Conservation (phyloP, 2,888 invertebrate species). For the Polyploca ridens region DNA sequence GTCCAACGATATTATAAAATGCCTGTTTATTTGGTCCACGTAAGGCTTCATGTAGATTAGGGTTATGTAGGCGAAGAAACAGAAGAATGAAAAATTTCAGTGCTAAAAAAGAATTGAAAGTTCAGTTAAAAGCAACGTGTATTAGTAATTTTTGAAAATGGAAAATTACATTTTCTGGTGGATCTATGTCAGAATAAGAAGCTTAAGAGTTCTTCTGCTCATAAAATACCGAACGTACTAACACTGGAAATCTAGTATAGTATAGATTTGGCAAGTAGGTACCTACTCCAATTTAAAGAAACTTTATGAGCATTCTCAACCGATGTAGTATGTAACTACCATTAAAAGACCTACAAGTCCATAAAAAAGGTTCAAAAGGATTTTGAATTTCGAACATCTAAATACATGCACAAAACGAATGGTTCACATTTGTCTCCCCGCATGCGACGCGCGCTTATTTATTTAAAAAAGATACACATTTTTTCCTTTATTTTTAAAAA, state of each 20-base stretch:
- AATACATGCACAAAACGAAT: constrained; percentile 58
- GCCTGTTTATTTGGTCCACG: background rate
- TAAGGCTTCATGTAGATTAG: background rate
- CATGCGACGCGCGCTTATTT: constrained; percentile 52
- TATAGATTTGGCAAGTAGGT: too few relatives aligned
- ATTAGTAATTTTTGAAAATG: too few relatives aligned
- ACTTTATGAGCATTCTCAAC: background rate
- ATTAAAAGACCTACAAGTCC: constrained; percentile 4
- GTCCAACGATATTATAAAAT: background rate
- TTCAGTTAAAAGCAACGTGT: too few relatives aligned
- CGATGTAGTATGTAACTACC: background rate
- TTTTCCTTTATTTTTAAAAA: constrained; percentile 37
- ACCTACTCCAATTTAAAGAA: too few relatives aligned
- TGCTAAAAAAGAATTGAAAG: background rate
- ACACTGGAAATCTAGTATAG: too few relatives aligned
- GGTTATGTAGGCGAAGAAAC: background rate
- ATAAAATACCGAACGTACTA: too few relatives aligned
- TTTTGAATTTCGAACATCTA: constrained; percentile 52
- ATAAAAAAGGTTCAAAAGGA: constrained; percentile 25
- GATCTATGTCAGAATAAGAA: too few relatives aligned
- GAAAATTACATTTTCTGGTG: too few relatives aligned
- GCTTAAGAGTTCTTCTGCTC: too few relatives aligned
- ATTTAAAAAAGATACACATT: constrained; percentile 50
- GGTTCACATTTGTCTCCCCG: constrained; percentile 68
- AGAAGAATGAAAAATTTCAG: too few relatives aligned